phyloP scores from a whole-genome alignment of 2,113 vertebrate species.

The Mixornis gularis region DNA sequence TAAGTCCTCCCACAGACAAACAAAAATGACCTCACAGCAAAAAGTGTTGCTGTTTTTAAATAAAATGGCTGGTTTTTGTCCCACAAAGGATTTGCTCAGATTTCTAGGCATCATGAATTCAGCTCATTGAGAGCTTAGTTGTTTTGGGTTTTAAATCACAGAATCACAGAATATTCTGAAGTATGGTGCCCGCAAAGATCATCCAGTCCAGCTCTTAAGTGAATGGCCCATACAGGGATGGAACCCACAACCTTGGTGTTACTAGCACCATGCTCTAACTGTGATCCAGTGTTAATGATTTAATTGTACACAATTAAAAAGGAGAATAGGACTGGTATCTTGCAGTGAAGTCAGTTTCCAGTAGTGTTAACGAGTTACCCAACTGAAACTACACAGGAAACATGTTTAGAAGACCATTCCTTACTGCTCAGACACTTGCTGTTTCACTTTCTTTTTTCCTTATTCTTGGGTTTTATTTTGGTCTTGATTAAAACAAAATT shows the following conservation, averaged over 20 bases:
- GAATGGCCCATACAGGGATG: too few species aligned
- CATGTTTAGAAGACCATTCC: fast-evolving
- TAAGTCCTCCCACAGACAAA: not conserved
- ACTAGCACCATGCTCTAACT: not conserved
- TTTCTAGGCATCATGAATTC: not conserved
- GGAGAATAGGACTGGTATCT: not conserved
- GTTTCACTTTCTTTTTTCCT: not conserved
- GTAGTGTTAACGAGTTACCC: not conserved
- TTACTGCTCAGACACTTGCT: not conserved
- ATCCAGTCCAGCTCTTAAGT: too few species aligned
- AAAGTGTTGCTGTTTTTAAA: not conserved
- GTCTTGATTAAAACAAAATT: not conserved
- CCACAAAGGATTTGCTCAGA: not conserved
- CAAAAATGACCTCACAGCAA: not conserved
- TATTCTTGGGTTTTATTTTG: not conserved
- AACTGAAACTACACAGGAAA: not conserved
- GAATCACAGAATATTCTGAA: not conserved
- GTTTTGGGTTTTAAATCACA: not conserved
- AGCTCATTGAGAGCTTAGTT: not conserved
- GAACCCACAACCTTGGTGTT: not conserved
- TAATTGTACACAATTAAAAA: not conserved
- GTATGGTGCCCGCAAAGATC: not conserved
- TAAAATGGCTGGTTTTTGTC: not conserved
- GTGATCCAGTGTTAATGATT: not conserved
- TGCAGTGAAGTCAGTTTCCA: not conserved